Evolutionary conservation across 2,797 vertebrate species (phyloP).

Genomic region (Oreortyx pictus): DNA sequence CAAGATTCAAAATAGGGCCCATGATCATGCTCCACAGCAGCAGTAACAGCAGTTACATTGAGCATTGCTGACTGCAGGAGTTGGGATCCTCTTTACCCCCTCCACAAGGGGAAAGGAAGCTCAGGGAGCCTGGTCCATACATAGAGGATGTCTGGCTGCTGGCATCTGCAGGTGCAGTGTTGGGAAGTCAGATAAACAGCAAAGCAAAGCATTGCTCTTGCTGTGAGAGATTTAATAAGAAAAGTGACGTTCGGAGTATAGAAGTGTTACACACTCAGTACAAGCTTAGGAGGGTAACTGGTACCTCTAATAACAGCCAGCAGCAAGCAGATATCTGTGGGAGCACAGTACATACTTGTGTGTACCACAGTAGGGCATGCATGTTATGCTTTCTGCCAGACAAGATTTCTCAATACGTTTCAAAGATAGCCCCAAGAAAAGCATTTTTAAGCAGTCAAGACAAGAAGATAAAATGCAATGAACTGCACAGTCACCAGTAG

Average conservation of each 20-base stretch:
- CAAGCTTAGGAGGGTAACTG: neutral
- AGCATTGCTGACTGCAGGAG: neutral
- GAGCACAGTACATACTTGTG: neutral
- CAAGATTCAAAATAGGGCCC: fast-evolving
- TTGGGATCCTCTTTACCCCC: neutral
- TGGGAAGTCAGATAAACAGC: neutral
- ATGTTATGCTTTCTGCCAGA: slow-evolving; percentile 17
- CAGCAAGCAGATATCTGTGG: neutral
- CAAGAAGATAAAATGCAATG: neutral
- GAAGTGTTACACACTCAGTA: neutral
- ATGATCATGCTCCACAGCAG: neutral
- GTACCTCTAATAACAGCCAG: neutral
- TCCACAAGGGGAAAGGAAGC: neutral
- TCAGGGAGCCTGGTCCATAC: fast-evolving
- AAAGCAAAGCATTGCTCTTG: neutral
- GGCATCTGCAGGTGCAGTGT: neutral
- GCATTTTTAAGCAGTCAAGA: slow-evolving; percentile 3
- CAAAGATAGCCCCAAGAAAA: slow-evolving; percentile 30
- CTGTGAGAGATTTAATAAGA: neutral
- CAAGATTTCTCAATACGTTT: neutral
- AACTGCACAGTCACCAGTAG: neutral
- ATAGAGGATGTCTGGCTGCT: neutral
- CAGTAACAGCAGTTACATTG: neutral
- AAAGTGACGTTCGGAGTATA: neutral
- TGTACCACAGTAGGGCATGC: neutral